Evolutionary conservation across 64 coral and sea anemone species (phyloP).

Genomic region (Catalaphyllia jardinei): DNA sequence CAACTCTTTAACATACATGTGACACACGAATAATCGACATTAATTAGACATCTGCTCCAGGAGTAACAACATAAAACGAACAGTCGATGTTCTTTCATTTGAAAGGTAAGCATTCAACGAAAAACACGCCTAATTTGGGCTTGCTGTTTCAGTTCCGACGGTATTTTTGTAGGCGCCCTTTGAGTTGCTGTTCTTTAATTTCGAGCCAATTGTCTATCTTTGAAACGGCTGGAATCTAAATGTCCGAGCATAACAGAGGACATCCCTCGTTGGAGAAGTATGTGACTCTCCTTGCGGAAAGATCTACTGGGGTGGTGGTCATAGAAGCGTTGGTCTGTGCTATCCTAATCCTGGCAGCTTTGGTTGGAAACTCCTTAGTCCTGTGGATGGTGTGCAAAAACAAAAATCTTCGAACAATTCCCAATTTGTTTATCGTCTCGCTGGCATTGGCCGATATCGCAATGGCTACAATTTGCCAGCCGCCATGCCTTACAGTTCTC

Average conservation of each 20-base stretch:
- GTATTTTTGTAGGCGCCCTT: background rate
- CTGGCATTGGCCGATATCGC: slow-evolving; percentile 50
- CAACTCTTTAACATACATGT: slow-evolving; percentile 1
- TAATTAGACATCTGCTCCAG: slow-evolving; percentile 26
- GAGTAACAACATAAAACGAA: slow-evolving; percentile 4
- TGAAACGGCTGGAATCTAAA: background rate
- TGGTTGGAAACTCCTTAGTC: slow-evolving; percentile 55
- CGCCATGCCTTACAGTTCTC: slow-evolving; percentile 65
- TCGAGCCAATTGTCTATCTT: background rate
- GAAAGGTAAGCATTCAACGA: background rate
- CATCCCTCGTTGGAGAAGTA: slow-evolving; percentile 54
- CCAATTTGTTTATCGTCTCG: slow-evolving; percentile 60
- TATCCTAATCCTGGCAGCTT: slow-evolving; percentile 42
- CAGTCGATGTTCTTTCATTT: background rate
- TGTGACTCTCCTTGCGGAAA: slow-evolving; percentile 19
- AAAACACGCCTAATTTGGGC: background rate
- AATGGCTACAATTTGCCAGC: slow-evolving; percentile 60
- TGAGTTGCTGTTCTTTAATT: background rate
- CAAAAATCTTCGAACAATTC: slow-evolving; percentile 64
- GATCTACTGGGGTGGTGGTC: background rate
- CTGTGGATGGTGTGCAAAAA: slow-evolving; percentile 74
- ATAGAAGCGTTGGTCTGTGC: slow-evolving; percentile 43
- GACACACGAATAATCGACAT: background rate
- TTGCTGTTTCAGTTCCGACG: background rate
- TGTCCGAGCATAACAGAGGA: background rate